Conservation (phyloP, 1,140 invertebrate species). For the Vanessa atalanta region DNA sequence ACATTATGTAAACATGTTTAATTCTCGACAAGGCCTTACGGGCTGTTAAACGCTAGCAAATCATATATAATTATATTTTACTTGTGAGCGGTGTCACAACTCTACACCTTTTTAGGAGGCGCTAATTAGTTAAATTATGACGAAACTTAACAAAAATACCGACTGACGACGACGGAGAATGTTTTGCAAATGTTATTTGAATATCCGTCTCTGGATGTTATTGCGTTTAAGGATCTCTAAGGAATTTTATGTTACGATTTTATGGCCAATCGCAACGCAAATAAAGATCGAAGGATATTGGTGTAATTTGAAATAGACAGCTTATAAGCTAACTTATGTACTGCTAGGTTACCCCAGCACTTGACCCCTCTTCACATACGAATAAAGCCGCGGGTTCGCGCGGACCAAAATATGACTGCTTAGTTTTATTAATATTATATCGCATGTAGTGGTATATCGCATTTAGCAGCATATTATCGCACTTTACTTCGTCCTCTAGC, state of each 20-base stretch:
- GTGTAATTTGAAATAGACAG: no score
- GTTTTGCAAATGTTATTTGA: not conserved
- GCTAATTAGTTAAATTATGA: not conserved
- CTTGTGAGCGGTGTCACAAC: not conserved
- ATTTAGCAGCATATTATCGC: no score
- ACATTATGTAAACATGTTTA: conserved; percentile 4
- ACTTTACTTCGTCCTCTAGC: no score
- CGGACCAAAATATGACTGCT: no score
- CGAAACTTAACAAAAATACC: not conserved
- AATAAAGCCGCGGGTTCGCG: no score
- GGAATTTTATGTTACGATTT: not conserved
- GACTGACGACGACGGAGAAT: not conserved
- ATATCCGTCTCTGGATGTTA: not conserved
- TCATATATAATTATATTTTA: not conserved
- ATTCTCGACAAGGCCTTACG: not conserved
- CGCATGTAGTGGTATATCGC: no score
- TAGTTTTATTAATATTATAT: no score
- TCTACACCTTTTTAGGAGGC: not conserved
- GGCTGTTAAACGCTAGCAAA: not conserved
- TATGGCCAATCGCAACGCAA: no score
- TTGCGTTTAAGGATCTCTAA: not conserved
- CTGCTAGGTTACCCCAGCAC: no score
- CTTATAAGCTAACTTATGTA: no score
- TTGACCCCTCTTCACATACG: no score
- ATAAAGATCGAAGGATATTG: no score